phyloP scores from a whole-genome alignment of 92 coral and sea anemone genomes.

The Porites cylindrica region DNA sequence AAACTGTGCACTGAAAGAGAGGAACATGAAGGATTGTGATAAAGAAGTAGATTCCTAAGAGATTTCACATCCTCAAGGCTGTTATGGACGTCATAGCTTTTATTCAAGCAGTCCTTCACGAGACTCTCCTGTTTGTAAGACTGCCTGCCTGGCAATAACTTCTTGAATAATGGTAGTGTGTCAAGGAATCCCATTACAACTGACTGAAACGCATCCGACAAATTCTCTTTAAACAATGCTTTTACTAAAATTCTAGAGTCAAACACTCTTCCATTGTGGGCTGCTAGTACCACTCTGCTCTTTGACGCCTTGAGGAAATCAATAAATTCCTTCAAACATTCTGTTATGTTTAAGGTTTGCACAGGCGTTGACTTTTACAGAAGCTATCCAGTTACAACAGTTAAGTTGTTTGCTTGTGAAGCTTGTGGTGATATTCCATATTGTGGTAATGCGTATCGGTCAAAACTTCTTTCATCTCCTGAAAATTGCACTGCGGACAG shows the following conservation, averaged over 20 bases:
- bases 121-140: constrained; percentile 57
- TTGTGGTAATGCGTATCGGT: constrained; percentile 36
- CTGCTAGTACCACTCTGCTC: constrained; percentile 30
- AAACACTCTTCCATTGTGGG: constrained; percentile 56
- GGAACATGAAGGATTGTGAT: constrained; percentile 2
- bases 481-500: constrained; percentile 41
- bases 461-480: constrained; percentile 16
- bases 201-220: constrained; percentile 24
- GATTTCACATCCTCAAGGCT: constrained; percentile 55
- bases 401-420: constrained; percentile 47
- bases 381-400: constrained; percentile 43
- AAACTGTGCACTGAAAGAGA: constrained; percentile 19
- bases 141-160: constrained; percentile 31
- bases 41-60: constrained; percentile 29
- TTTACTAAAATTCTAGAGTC: constrained; percentile 43
- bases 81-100: constrained; percentile 42
- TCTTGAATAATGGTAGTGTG: constrained; percentile 30
- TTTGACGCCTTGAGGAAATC: constrained; percentile 18
- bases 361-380: constrained; percentile 43
- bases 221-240: neutral
- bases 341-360: neutral
- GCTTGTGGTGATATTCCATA: constrained; percentile 51
- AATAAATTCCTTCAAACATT: constrained; percentile 22
- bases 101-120: constrained; percentile 25
- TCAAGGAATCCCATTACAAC: constrained; percentile 28